Evolutionary conservation across 2,113 vertebrate genomes (phyloP), one percentile per base, ranked within the genome.

Genomic region (Podarcis raffonei): DNA sequence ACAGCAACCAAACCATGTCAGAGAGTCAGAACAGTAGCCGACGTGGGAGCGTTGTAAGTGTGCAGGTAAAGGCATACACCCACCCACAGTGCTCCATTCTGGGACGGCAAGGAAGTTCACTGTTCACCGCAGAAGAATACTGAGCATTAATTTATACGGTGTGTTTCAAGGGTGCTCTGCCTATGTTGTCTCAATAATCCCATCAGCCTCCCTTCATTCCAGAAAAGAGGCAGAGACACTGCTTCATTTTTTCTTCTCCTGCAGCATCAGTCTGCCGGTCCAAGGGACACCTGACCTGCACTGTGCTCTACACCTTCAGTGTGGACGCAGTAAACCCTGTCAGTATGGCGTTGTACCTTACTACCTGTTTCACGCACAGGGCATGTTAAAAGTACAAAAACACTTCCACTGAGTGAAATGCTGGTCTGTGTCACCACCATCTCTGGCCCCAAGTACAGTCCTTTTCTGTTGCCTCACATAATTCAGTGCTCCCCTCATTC

Each of bases 21-120:
- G 99, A 99, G 94, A 99, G 98, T 92, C 98, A 98, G 83, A 98
- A 98, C 97, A 99, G 98, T 97, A 99, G 98, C 90, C 97, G 98
- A 23, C 97, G 98, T 72, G 98, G 98, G 87, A 98, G 98, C 0
- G 93, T 98, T 27, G 96, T 98, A 92, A 98, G 98, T 39, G 97
- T 98, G 3, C 99, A 99, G 99, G 98, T 98, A 95, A 93, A 81
- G 57, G 37, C 48, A 93, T 89, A 30, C 15, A 83, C 74, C 15
- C 71, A 35, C 30, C 93, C 90, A 32, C 12, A 83, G 66, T 9
- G 83, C 18, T n/a, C 37, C 6, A 7, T 72, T 85, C 86, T 83
- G n/a, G 59, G 8, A 0, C 15, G 37, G 82, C 48, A 1, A 20
- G 85, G 15, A 59, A 84, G 2, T 4, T 27, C 25, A 12, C 27